Evolutionary conservation across 1,140 invertebrate species (phyloP).

Genomic region (Idris sp.): DNA sequence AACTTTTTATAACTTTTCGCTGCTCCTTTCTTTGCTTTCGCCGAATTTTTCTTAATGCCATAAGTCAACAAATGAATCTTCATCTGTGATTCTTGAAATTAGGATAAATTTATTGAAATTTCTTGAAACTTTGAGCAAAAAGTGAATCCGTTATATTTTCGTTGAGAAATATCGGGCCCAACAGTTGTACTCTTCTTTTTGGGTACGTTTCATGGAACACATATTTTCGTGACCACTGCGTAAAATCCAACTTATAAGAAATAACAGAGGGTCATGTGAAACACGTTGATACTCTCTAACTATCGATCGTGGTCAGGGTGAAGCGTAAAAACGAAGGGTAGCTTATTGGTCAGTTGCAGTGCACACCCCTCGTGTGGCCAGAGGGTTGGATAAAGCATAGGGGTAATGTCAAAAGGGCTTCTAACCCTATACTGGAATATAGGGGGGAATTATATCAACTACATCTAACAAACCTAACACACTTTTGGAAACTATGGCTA

Average conservation of each 20-base stretch:
- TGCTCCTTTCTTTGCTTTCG: neutral
- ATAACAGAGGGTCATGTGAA: slow-evolving; percentile 57
- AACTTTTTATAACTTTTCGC: slow-evolving; percentile 12
- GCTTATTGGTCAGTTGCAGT: slow-evolving; percentile 67
- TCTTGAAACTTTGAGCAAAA: too few species aligned
- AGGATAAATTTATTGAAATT: too few species aligned
- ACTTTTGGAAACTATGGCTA: slow-evolving; percentile 50
- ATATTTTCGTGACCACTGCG: slow-evolving; percentile 43
- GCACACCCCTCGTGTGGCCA: slow-evolving; percentile 52
- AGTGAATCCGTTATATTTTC: too few species aligned
- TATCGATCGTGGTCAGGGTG: slow-evolving; percentile 65
- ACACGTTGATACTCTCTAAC: slow-evolving; percentile 58
- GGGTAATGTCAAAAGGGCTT: slow-evolving; percentile 55
- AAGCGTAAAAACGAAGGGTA: slow-evolving; percentile 61
- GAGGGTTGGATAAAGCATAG: slow-evolving; percentile 58
- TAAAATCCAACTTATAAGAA: slow-evolving; percentile 55
- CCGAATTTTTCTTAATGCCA: slow-evolving; percentile 34
- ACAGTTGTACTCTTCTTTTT: slow-evolving; percentile 13
- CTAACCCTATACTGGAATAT: slow-evolving; percentile 54
- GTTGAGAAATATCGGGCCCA: too few species aligned
- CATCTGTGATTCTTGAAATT: too few species aligned
- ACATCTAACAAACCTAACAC: slow-evolving; percentile 38
- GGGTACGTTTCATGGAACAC: neutral
- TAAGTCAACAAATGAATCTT: slow-evolving; percentile 52
- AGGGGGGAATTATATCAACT: slow-evolving; percentile 31